These are phyloP conservation scores for Apamea sordens DNA, from an alignment of 2,888 invertebrate species.

Conservation along the genomic window DNA sequence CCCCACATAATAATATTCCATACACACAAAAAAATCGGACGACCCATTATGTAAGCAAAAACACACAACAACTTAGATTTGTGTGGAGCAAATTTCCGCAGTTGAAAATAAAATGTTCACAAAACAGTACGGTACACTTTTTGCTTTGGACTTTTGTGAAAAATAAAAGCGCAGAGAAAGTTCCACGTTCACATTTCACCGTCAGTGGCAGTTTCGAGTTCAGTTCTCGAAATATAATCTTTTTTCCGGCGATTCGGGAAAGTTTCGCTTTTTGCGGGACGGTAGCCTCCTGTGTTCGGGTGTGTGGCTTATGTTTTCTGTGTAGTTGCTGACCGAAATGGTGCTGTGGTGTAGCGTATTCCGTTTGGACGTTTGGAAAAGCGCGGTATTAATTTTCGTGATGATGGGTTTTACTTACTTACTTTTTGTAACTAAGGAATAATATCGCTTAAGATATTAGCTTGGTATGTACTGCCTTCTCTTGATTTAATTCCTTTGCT, in stretches of 20 bases:
- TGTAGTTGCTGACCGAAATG: slow-evolving; percentile 20
- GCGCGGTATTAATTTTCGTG: not conserved
- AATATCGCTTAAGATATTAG: not conserved
- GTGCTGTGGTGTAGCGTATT: not conserved
- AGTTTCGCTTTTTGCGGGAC: slow-evolving; percentile 46
- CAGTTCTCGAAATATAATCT: slow-evolving; percentile 52
- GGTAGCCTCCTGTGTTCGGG: slow-evolving; percentile 12
- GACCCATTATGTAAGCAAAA: slow-evolving; percentile 23
- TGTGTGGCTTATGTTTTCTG: slow-evolving; percentile 30
- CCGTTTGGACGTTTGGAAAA: slow-evolving; percentile 1
- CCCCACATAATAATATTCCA: not conserved
- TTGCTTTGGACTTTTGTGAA: slow-evolving; percentile 61
- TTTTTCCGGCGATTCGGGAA: slow-evolving; percentile 46
- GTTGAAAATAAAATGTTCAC: slow-evolving; percentile 58
- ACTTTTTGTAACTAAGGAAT: not conserved
- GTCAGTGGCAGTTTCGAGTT: slow-evolving; percentile 60
- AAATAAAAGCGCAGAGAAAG: slow-evolving; percentile 62
- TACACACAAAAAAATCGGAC: not conserved
- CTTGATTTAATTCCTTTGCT: not conserved
- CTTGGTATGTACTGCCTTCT: not conserved
- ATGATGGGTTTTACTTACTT: not conserved
- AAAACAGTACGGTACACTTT: slow-evolving; percentile 58
- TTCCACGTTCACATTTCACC: slow-evolving; percentile 65
- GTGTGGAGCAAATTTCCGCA: slow-evolving; percentile 46
- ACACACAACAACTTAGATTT: slow-evolving; percentile 51